phyloP scores from a whole-genome alignment of 2,797 vertebrate species.

The Microcaecilia unicolor region DNA sequence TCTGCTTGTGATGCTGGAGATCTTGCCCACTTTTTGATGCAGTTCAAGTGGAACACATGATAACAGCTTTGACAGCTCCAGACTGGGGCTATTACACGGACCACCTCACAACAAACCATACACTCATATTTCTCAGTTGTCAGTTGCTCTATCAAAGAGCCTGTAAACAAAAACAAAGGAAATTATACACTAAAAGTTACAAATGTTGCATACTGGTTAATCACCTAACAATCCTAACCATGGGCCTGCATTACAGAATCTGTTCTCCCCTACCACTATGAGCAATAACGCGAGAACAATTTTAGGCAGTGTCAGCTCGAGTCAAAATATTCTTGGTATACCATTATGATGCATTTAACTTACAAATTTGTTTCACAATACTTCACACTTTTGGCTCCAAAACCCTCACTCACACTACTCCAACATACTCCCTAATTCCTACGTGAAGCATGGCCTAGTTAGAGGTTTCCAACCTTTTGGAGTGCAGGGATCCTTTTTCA shows the following conservation, averaged over 20 bases:
- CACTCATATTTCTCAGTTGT: conserved; percentile 95
- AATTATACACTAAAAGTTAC: not conserved
- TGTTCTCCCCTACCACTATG: not conserved
- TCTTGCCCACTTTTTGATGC: conserved; percentile 95
- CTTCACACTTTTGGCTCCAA: too few relatives aligned
- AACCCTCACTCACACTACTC: too few relatives aligned
- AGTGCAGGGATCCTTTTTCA: too few relatives aligned
- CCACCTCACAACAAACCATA: conserved; percentile 95
- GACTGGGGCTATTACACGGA: conserved; percentile 78
- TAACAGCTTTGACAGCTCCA: conserved; percentile 97
- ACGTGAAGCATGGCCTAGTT: too few relatives aligned
- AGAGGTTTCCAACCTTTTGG: too few relatives aligned
- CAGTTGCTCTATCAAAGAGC: conserved; percentile 89
- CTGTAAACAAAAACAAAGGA: conserved; percentile 39
- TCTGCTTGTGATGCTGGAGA: conserved; percentile 93
- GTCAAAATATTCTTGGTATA: too few relatives aligned
- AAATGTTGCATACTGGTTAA: not conserved
- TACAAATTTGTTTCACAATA: too few relatives aligned
- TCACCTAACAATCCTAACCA: not conserved
- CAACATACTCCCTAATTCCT: too few relatives aligned
- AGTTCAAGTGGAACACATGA: conserved; percentile 93
- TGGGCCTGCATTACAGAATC: not conserved
- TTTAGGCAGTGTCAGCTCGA: too few relatives aligned
- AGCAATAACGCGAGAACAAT: too few relatives aligned
- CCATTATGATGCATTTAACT: too few relatives aligned